phyloP scores from a whole-genome alignment of 2,797 vertebrate genomes.

The Melanotaenia parkinsoni region DNA sequence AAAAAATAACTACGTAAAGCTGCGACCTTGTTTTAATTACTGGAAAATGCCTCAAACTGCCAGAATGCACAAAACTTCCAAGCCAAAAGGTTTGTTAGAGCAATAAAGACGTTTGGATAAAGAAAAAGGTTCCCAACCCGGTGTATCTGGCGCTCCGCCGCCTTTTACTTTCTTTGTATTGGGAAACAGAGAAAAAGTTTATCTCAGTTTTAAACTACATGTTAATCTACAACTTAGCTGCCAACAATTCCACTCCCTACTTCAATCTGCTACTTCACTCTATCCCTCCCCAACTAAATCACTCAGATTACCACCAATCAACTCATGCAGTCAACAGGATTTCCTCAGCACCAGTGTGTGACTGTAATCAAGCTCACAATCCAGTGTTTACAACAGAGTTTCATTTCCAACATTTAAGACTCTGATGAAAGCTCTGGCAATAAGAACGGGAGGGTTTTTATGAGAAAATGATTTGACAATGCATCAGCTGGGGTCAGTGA shows the following conservation, averaged over 20 bases:
- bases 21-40: conserved; percentile 71
- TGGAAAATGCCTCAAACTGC: conserved; percentile 55
- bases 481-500: conserved; percentile 51
- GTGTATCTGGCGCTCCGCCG: background rate
- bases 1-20: conserved; percentile 37
- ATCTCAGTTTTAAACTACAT: conserved; percentile 12
- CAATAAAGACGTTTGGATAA: conserved; percentile 45
- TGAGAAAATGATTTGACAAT: conserved; percentile 23
- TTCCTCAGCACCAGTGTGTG: conserved; percentile 10
- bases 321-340: conserved; percentile 17
- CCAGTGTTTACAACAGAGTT: conserved; percentile 50
- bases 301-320: conserved; percentile 45
- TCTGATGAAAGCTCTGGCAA: conserved; percentile 20
- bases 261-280: conserved; percentile 28
- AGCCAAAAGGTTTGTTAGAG: conserved; percentile 21
- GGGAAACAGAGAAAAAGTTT: conserved; percentile 1
- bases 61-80: conserved; percentile 28
- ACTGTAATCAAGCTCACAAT: conserved; percentile 46
- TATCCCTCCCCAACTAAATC: conserved; percentile 21
- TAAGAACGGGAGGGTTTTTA: conserved; percentile 42
- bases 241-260: background rate
- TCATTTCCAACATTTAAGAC: conserved; percentile 54
- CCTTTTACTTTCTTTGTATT: background rate
- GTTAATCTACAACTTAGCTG: conserved; percentile 20
- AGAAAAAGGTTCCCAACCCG: conserved; percentile 29